Percentiles rank a stretch among this genome's conserved stretches.
Conservation (phyloP, 2,113 vertebrate genomes). For the Oryzias javanicus region DNA sequence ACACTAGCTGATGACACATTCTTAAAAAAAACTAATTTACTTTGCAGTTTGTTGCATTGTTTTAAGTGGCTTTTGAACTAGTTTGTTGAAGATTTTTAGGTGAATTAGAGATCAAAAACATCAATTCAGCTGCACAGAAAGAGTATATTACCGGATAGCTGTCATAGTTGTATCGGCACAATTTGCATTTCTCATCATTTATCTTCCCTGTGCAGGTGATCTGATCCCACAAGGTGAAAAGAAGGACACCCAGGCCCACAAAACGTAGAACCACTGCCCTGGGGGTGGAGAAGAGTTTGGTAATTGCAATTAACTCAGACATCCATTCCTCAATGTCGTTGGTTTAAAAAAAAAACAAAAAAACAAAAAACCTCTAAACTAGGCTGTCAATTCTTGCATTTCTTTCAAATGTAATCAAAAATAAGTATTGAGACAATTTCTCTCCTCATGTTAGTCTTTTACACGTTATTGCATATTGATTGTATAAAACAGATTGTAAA, state of each 20-base stretch:
- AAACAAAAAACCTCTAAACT: not conserved
- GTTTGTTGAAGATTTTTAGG: no score
- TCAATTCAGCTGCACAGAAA: not conserved
- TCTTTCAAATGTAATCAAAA: no score
- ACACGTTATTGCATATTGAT: no score
- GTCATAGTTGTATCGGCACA: conserved; percentile 76
- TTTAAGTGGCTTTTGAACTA: no score
- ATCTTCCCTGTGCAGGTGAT: conserved; percentile 77
- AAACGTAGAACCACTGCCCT: conserved; percentile 84
- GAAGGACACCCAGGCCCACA: conserved; percentile 78
- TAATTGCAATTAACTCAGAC: not conserved
- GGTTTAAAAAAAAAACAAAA: not conserved
- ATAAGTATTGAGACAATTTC: no score
- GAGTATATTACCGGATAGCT: conserved; percentile 71
- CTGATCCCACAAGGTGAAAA: conserved; percentile 80
- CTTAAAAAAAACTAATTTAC: no score
- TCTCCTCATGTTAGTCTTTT: no score
- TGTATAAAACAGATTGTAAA: no score
- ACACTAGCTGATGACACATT: no score
- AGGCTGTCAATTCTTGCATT: not conserved
- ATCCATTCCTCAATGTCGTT: not conserved
- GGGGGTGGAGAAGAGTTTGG: not conserved
- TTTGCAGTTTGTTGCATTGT: no score
- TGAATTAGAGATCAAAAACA: not conserved
- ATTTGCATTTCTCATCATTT: not conserved